Base-by-base conservation (phyloP, 2,888 invertebrate genomes). In the Hypolimnas misippus region DNA sequence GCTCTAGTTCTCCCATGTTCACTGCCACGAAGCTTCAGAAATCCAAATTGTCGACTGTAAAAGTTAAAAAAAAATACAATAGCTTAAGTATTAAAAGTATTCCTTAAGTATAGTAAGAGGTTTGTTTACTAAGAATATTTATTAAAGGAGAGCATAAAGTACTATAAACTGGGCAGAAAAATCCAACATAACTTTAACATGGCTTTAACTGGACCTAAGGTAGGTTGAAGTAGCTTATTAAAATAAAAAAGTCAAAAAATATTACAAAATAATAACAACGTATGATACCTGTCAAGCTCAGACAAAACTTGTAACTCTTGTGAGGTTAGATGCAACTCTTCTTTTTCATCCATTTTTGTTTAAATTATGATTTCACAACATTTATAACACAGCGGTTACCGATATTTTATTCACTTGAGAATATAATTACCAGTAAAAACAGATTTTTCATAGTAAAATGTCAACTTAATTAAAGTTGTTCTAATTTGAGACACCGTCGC, bases 21-120 rank as follows among this genome's bases (percentile, higher is more conserved):
- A 53, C 95, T 93, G 62, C 95, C 94, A 76, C 95, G 95, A 51
- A 98, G 87, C 78, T 97, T 96, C 66, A 98, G 88, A 82, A 97
- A 98, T 46, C 98, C 98, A 93, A 97, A 98, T 79, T 97, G 96
- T 21, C 97, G 97, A 84, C 98, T 98, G 93, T 68, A 94, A 93
- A n/a, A 51, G 33, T 59, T 25, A 16, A 42, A 16, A 29, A 6
- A 10, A 19, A 19, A 31, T 8, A 16, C 7, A 42, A 6, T 8
- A n/a, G n/a, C n/a, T n/a, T n/a, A n/a, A n/a, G n/a, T 42, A 40
- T 14, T 12, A 17, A 42, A 2, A 6, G 16, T 16, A 14, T 10
- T 19, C 10, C 3, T 19, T 12, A 10, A 12, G 1, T 7, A 17
- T 16, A 44, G 1, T n/a, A 44, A 0, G 10, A 10, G 8, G 12